Conservation (phyloP, 2,113 vertebrate genomes). For the Heterochromis multidens region DNA sequence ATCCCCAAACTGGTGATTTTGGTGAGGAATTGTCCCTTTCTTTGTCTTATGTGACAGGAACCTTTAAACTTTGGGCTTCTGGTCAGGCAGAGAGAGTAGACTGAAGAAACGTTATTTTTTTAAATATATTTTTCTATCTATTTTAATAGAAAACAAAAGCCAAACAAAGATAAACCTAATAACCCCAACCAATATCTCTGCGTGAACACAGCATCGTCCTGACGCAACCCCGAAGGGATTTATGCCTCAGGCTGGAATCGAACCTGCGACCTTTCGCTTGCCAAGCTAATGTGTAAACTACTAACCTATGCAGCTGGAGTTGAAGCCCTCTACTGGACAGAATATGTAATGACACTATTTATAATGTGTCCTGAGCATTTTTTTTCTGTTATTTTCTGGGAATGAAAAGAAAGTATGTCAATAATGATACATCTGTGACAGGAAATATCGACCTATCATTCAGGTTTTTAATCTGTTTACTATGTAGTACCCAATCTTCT, state of each 20-base stretch:
- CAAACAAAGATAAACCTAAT: no score
- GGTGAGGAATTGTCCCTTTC: background rate
- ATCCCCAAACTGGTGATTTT: background rate
- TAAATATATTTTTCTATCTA: background rate
- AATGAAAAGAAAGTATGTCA: background rate
- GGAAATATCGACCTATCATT: background rate
- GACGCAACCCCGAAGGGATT: no score
- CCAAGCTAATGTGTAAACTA: background rate
- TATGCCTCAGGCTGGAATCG: background rate
- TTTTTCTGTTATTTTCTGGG: background rate
- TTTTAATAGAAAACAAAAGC: background rate
- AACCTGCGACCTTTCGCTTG: no score
- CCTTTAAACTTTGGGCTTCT: accelerated
- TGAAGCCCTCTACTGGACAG: background rate
- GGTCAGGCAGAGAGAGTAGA: no score
- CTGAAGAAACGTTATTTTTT: background rate
- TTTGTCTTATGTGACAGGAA: background rate
- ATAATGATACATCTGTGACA: background rate
- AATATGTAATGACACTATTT: background rate
- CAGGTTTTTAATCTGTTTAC: background rate
- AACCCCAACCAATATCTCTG: no score
- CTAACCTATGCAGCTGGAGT: accelerated
- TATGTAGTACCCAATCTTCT: background rate
- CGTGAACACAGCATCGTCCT: no score
- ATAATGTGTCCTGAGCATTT: background rate